Percentiles rank a stretch among this genome's conserved stretches.
phyloP scores from a whole-genome alignment of 2,797 vertebrate genomes.

The Aplochiton taeniatus region DNA sequence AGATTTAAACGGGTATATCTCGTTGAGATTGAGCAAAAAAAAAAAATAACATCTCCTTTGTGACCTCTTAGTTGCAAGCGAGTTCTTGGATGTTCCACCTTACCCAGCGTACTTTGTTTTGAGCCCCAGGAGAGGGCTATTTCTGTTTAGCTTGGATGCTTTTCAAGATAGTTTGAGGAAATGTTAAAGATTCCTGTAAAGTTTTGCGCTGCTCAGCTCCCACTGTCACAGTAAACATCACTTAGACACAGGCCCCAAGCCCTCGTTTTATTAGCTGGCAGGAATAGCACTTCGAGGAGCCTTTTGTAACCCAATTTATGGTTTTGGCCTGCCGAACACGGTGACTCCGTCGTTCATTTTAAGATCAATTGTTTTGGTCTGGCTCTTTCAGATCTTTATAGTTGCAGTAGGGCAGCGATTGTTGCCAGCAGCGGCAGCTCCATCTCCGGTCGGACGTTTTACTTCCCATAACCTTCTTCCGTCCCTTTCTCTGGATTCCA shows the following conservation, averaged over 20 bases:
- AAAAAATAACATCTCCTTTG: no score
- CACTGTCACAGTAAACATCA: slow-evolving; percentile 20
- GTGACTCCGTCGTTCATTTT: no score
- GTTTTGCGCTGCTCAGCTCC: slow-evolving; percentile 12
- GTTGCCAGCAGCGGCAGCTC: neutral
- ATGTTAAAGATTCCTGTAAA: slow-evolving; percentile 1
- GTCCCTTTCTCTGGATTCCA: neutral
- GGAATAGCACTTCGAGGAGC: neutral
- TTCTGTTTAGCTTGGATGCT: slow-evolving; percentile 13
- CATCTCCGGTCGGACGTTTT: neutral
- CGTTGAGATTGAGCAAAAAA: no score
- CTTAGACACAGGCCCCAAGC: slow-evolving; percentile 4
- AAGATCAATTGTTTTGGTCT: no score
- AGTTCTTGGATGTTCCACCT: no score
- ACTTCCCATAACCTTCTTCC: neutral
- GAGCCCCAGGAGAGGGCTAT: neutral
- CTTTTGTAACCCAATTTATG: neutral
- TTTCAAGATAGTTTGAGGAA: slow-evolving; percentile 1
- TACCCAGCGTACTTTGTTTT: neutral
- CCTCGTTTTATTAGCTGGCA: neutral
- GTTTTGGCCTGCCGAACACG: neutral
- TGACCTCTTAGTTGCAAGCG: no score
- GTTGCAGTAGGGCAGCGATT: neutral
- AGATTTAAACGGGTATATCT: no score
- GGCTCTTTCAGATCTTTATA: neutral